Base-by-base conservation (phyloP, 1,140 invertebrate species). In the Polypedilum vanderplanki region DNA sequence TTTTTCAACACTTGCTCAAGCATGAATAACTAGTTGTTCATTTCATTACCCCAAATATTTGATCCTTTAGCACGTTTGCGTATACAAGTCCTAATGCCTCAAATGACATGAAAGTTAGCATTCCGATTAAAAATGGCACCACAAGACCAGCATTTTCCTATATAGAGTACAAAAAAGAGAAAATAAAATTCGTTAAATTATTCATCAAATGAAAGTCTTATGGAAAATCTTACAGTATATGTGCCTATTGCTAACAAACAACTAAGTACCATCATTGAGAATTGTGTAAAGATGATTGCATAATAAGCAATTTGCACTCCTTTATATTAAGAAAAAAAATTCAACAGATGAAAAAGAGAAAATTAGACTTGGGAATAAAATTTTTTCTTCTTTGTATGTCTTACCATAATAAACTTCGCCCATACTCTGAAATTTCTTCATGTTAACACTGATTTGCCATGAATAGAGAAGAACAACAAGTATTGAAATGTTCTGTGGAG, bases 81-180 rank as follows among this genome's bases (percentile, higher is more conserved):
- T 91, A 91, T 18, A 91, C 89, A 87, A 90, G 90, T 74, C 89
- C 87, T 80, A 91, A 88, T 17, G 89, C 89, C 81, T 91, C 90
- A 76, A 91, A 80, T 18, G 90, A 88, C 87, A 90, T 90, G 81
- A 90, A 90, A 3, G 89, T 90, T 80, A 91, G 90, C 78, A 88
- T 88, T 74, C 89, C 89, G 75, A 91, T 87, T 75, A 90, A 88
- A 89, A 89, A 91, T 64, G 89, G 89, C 75, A 90, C 88, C 41
- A 90, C 85, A 76, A 90, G 84, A 3, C 87, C 86, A 20, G 87
- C 84, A 75, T 89, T 90, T 85, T 90, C 89, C 90, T 91, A 83
- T 41, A 83, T 86, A 80, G 76, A 79, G 76, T 73, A 76, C 20
- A 75, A 76, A 57, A 41, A 22, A 41, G 46, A 4, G 12, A n/a